Evolutionary conservation across 2,797 vertebrate species (phyloP).

Genomic region (Ctenopoma kingsleyae): DNA sequence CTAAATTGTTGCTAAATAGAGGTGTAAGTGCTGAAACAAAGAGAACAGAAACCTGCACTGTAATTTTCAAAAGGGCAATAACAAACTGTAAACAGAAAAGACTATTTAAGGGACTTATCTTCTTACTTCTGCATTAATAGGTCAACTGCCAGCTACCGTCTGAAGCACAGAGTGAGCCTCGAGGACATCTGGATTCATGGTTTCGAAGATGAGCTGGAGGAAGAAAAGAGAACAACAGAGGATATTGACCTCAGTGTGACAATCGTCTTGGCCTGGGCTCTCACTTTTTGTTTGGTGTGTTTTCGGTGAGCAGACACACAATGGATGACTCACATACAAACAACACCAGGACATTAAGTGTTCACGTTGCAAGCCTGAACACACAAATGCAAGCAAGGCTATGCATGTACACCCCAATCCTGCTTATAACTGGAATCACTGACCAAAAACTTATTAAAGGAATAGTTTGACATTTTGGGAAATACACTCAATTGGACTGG

Average conservation of each 20-base stretch:
- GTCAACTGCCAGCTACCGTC: slow-evolving; percentile 75
- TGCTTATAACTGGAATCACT: not conserved
- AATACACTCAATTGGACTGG: no score
- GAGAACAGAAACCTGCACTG: slow-evolving; percentile 12
- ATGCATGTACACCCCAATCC: not conserved
- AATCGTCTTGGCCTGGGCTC: slow-evolving; percentile 72
- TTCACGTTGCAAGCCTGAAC: not conserved
- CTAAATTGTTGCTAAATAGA: not conserved
- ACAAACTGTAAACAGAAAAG: not conserved
- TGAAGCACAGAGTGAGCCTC: slow-evolving; percentile 77
- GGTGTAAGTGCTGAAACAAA: not conserved
- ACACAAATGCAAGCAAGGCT: not conserved
- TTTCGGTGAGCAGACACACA: slow-evolving; percentile 71
- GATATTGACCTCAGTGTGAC: slow-evolving; percentile 62
- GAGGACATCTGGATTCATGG: slow-evolving; percentile 71
- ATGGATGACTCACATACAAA: slow-evolving; percentile 12
- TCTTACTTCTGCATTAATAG: slow-evolving; percentile 54
- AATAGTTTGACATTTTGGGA: not conserved
- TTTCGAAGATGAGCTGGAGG: slow-evolving; percentile 65
- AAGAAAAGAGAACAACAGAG: slow-evolving; percentile 36
- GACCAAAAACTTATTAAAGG: not conserved
- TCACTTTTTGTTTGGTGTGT: slow-evolving; percentile 70
- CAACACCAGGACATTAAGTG: not conserved
- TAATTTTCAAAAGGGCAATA: not conserved
- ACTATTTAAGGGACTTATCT: not conserved